Evolutionary conservation across 2,797 vertebrate species (phyloP), one percentile per base, ranked within the genome.

Genomic region (Dallia pectoralis): DNA sequence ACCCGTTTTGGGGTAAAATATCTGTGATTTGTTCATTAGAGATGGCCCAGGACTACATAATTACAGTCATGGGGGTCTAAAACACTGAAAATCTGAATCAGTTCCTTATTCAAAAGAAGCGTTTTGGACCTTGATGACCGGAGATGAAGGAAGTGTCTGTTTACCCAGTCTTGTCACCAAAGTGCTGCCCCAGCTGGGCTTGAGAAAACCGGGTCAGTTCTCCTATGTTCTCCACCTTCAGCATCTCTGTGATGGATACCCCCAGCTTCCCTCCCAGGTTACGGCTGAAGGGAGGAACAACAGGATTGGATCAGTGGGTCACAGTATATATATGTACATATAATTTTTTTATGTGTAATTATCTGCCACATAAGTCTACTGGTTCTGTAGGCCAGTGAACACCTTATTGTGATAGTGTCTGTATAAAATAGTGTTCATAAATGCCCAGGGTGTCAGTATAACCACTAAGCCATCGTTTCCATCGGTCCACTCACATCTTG

Each of bases 161-260:
- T 93, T 92, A 98, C 97, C 97, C 96, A 0, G 96, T 97, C 90
- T 98, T 99, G 53, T 96, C 95, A 80, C 97, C 97, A 86, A 98
- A 98, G 86, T 95, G 93, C 78, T 90, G 91, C 79, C 86, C 94
- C 74, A 99, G 94, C 63, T 96, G 91, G 5, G 83, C 83, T 83
- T 93, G 91, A 65, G 92, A 92, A 87, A 96, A 98, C 75, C 79
- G 89, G 4, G 91, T 95, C 72, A 99, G 86, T 67, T 97, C 90
- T 44, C 98, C 97, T 12, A 99, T 96, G 84, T 95, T 95, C 76
- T 96, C 90, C 62, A 98, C 77, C 56, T 88, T 91, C 62, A 99
- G 89, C 67, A 89, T 87, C 82, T 95, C 94, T 44, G 83, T 89
- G 65, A 99, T 92, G 48, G 96, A 96, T 7, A 85, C 81, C 0